Evolutionary conservation across 2,113 vertebrate genomes (phyloP).

Genomic region (Asarcornis scutulata): DNA sequence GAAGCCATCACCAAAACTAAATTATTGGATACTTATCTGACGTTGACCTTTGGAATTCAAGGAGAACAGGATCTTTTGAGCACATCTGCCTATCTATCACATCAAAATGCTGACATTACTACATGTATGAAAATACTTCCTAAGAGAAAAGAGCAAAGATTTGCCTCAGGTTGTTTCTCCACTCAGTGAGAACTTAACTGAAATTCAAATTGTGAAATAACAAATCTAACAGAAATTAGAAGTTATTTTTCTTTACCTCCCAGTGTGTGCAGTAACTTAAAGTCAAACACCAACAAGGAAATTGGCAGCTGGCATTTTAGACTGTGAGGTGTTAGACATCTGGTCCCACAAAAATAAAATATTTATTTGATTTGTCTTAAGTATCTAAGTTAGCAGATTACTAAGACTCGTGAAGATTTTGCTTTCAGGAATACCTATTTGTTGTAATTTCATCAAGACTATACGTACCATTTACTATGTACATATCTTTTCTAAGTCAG

Average conservation of each 20-base stretch:
- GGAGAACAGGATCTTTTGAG: background rate
- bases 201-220: slow-evolving; percentile 9
- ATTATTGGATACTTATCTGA: background rate
- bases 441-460: background rate
- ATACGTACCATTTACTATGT: background rate
- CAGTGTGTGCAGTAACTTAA: background rate
- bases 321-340: slow-evolving; percentile 43
- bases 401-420: background rate
- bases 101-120: background rate
- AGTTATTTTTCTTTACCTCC: slow-evolving; percentile 54
- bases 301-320: slow-evolving; percentile 54
- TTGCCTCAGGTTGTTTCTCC: background rate
- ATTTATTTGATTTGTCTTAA: slow-evolving; percentile 54
- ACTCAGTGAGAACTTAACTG: background rate
- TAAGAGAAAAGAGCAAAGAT: background rate
- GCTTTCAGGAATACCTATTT: background rate
- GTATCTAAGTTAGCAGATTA: background rate
- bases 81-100: background rate
- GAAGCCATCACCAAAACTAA: background rate
- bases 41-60: background rate
- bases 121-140: background rate
- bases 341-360: slow-evolving; percentile 57
- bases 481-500: background rate
- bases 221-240: slow-evolving; percentile 38
- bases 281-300: slow-evolving; percentile 57